These are phyloP conservation scores for Epinotia bilunana DNA, from an alignment of 2,888 invertebrate genomes.

Conservation along the genomic window DNA sequence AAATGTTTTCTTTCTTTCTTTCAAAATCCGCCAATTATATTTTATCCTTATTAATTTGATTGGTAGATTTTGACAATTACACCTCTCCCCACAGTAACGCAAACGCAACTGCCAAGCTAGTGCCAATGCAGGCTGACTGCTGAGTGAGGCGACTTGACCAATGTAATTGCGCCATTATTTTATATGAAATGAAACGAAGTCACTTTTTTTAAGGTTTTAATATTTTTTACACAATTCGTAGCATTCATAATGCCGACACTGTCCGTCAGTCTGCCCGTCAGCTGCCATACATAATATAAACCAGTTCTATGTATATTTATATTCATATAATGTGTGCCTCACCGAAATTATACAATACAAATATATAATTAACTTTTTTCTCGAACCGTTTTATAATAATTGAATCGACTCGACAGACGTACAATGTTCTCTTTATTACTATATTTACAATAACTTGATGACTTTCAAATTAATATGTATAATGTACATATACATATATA, in stretches of 20 bases:
- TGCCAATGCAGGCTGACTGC: no score
- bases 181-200: conserved; percentile 69
- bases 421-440: conserved; percentile 69
- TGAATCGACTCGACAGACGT: conserved; percentile 71
- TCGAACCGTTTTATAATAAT: conserved; percentile 54
- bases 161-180: conserved; percentile 1
- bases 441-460: conserved; percentile 82
- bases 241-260: conserved; percentile 85
- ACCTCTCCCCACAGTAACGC: no score
- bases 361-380: conserved; percentile 74
- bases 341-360: conserved; percentile 78
- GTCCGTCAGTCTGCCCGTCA: conserved; percentile 72
- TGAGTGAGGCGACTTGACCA: background rate
- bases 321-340: conserved; percentile 66
- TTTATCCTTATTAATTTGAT: no score
- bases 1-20: no score
- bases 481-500: conserved; percentile 81
- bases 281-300: conserved; percentile 67
- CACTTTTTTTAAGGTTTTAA: conserved; percentile 83
- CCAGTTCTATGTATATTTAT: conserved; percentile 64
- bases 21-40: no score
- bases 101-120: no score
- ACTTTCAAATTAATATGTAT: conserved; percentile 80
- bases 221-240: conserved; percentile 86
- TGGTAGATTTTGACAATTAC: no score